Percentiles rank a stretch among this genome's conserved stretches.
These are phyloP conservation scores for Halcyon malimbica DNA, from an alignment of 2,113 vertebrate genomes.

Conservation along the genomic window DNA sequence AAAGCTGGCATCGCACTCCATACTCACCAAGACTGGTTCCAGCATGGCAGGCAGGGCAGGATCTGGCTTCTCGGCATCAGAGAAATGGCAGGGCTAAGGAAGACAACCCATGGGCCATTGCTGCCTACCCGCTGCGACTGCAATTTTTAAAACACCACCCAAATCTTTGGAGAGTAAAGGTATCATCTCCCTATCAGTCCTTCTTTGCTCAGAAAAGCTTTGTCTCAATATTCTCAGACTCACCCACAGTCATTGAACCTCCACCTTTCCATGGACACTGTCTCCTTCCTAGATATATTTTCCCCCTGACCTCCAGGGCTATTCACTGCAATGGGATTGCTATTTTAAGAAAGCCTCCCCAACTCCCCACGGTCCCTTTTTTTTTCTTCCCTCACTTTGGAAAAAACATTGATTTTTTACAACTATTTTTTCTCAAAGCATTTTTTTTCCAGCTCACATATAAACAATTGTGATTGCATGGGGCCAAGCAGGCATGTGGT, in stretches of 20 bases:
- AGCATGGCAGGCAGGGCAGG: background rate
- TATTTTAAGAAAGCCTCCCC: background rate
- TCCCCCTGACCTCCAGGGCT: background rate
- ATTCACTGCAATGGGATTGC: background rate
- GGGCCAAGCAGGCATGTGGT: slow-evolving; percentile 6
- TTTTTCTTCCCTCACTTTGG: background rate
- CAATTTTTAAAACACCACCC: background rate
- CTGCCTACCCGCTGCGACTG: fast-evolving
- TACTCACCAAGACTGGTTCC: background rate
- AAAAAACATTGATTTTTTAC: background rate
- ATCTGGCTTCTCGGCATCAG: background rate
- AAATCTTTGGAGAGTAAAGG: background rate
- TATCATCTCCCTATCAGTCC: background rate
- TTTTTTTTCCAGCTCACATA: background rate
- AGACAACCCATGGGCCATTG: background rate
- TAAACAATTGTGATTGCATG: background rate
- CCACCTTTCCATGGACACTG: background rate
- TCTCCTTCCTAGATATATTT: background rate
- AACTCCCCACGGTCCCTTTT: background rate
- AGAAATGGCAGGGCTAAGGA: background rate
- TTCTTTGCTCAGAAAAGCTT: background rate
- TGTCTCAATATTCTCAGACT: background rate
- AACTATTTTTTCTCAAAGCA: background rate
- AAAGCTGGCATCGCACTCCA: background rate
- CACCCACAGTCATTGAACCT: background rate